These are phyloP conservation scores for Nerophis ophidion DNA, from an alignment of 2,113 vertebrate genomes.

Conservation along the genomic window DNA sequence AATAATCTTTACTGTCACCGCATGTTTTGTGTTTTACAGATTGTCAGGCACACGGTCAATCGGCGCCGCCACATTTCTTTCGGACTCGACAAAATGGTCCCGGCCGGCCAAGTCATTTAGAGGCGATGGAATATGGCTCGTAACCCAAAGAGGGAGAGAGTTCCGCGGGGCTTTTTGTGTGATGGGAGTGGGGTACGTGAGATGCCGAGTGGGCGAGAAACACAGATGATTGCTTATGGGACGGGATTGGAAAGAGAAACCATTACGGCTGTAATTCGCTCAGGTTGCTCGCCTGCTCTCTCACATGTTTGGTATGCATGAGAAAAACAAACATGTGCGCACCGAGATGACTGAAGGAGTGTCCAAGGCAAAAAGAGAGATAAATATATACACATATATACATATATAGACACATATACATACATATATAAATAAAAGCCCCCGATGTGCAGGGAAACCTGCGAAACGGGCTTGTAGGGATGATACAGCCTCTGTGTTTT, in stretches of 20 bases:
- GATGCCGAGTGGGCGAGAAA: slow-evolving; percentile 46
- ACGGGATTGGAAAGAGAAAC: slow-evolving; percentile 47
- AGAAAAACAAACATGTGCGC: not conserved
- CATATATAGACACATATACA: too few species aligned
- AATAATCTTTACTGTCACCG: not conserved
- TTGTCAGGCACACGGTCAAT: slow-evolving; percentile 49
- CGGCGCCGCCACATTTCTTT: slow-evolving; percentile 50
- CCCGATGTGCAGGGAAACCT: too few species aligned
- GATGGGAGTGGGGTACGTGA: slow-evolving; percentile 40
- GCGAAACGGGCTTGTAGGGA: too few species aligned
- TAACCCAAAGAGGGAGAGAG: slow-evolving; percentile 48
- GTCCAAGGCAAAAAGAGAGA: not conserved
- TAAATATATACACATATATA: too few species aligned
- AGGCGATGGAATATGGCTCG: slow-evolving; percentile 67
- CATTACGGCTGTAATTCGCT: slow-evolving; percentile 31
- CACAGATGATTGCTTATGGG: slow-evolving; percentile 59
- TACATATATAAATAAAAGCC: too few species aligned
- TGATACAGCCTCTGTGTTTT: too few species aligned
- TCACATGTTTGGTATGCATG: slow-evolving; percentile 6
- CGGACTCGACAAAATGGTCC: slow-evolving; percentile 55
- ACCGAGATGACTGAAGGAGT: not conserved
- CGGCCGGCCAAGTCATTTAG: slow-evolving; percentile 61
- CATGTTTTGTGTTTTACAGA: not conserved
- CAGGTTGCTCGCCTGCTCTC: slow-evolving; percentile 9
- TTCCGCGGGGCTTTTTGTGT: slow-evolving; percentile 33